Conservation (phyloP, 2,797 vertebrate genomes). For the Takifugu ocellatus region DNA sequence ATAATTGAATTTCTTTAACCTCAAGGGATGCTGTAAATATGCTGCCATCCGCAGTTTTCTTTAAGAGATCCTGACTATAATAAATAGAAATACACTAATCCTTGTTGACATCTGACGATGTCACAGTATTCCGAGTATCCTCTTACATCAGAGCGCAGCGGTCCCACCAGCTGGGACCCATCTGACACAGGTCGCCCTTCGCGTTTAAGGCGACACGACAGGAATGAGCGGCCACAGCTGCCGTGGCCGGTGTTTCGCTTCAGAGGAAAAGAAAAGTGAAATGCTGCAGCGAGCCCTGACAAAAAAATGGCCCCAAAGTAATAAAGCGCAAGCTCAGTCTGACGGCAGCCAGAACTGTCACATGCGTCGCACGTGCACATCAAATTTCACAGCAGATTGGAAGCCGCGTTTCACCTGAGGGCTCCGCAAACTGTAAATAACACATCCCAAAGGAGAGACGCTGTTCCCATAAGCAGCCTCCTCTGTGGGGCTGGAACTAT, state of each 20-base stretch:
- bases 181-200: too few relatives aligned
- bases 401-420: conserved; percentile 6
- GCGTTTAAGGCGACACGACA: too few relatives aligned
- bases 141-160: too few relatives aligned
- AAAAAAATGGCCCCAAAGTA: conserved; percentile 26
- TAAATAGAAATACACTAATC: too few relatives aligned
- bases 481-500: conserved; percentile 23
- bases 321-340: conserved; percentile 11
- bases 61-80: too few relatives aligned
- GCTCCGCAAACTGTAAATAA: conserved; percentile 19
- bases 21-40: too few relatives aligned
- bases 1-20: too few relatives aligned
- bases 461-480: conserved; percentile 4
- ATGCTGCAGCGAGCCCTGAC: conserved; percentile 12
- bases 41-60: too few relatives aligned
- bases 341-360: conserved; percentile 19
- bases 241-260: background rate
- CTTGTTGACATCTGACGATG: too few relatives aligned
- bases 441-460: conserved; percentile 25
- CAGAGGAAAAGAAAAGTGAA: conserved; percentile 3
- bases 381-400: conserved; percentile 2
- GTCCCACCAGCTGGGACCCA: too few relatives aligned
- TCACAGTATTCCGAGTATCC: too few relatives aligned
- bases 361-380: background rate
- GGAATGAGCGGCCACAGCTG: conserved; percentile 7